Evolutionary conservation across 2,888 invertebrate species (phyloP), one percentile per base, ranked within the genome.

Genomic region (Chrysomela aeneicollis): DNA sequence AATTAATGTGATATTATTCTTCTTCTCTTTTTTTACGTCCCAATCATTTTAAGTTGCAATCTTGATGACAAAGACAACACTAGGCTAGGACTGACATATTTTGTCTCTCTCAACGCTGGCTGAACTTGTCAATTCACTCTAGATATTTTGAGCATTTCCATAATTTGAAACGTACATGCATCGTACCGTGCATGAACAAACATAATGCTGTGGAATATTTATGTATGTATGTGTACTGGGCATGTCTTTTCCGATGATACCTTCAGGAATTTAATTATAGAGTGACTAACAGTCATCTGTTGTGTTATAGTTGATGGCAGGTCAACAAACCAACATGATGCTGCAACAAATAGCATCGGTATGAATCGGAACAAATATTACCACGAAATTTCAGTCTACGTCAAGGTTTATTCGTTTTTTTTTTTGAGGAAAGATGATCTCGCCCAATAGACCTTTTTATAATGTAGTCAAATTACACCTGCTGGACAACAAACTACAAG

Each of bases 281-380:
- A 42, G 54, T 54, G 54, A 54, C 54, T 54, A 54, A 54, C 54
- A 54, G 54, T n/a, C 54, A 54, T 53, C 53, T 30, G 53, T 15
- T 18, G 17, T 54, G 51, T 59, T 49, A 42, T 37, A 9, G 50
- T 49, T 22, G 10, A 61, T 35, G 47, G 12, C 22, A 61, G 61
- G 61, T 61, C 61, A 61, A 61, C 60, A 61, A 61, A 53, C 61
- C 52, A 60, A 52, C 53, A 37, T 17, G 32, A 53, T 53, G 37
- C 49, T 49, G 2, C 22, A 26, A 26, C 6, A 52, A 12, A 52
- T 17, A 52, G n/a, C 18, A 32, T 52, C n/a, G 9, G 4, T n/a
- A 12, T 12, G 22, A 10, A 22, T 22, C 35, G 35, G 9, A 35
- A 35, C 12, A 35, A 35, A 35, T 5, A 5, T 26, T 6, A 26